phyloP scores from a whole-genome alignment of 2,888 invertebrate genomes.

The Eupithecia centaureata region DNA sequence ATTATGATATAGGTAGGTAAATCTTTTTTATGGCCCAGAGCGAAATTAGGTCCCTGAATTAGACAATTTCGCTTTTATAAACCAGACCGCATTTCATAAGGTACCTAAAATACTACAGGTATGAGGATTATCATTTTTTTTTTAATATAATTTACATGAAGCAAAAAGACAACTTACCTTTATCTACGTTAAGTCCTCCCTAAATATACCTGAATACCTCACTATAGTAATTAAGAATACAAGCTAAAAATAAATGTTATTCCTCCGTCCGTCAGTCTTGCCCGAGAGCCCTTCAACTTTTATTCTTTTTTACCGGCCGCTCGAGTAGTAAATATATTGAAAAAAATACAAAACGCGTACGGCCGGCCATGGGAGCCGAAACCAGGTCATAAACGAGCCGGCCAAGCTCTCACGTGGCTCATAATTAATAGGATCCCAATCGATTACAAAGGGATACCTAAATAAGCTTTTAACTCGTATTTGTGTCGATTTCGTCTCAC shows the following conservation, averaged over 20 bases:
- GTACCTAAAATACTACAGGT: no score
- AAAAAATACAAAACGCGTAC: conserved; percentile 55
- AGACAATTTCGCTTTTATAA: no score
- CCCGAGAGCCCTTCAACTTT: conserved; percentile 49
- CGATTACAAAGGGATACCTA: conserved; percentile 27
- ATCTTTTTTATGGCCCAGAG: no score
- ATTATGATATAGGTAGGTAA: no score
- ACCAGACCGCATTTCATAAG: no score
- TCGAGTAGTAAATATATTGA: conserved; percentile 71
- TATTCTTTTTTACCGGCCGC: conserved; percentile 65
- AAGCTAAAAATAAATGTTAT: conserved; percentile 39
- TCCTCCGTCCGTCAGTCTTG: conserved; percentile 50
- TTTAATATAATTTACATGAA: no score
- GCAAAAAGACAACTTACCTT: not conserved
- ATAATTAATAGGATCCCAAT: conserved; percentile 42
- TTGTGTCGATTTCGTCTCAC: not conserved
- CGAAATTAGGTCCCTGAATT: no score
- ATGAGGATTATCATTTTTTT: no score
- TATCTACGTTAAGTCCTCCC: no score
- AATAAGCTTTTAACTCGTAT: conserved; percentile 7
- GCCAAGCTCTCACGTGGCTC: conserved; percentile 41
- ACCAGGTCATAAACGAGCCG: conserved; percentile 71
- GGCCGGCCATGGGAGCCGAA: conserved; percentile 65
- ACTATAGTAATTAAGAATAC: conserved; percentile 37
- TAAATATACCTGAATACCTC: not conserved